These are phyloP conservation scores for Corella eumyota DNA, from an alignment of 23 tunicate genomes.

Conservation along the genomic window DNA sequence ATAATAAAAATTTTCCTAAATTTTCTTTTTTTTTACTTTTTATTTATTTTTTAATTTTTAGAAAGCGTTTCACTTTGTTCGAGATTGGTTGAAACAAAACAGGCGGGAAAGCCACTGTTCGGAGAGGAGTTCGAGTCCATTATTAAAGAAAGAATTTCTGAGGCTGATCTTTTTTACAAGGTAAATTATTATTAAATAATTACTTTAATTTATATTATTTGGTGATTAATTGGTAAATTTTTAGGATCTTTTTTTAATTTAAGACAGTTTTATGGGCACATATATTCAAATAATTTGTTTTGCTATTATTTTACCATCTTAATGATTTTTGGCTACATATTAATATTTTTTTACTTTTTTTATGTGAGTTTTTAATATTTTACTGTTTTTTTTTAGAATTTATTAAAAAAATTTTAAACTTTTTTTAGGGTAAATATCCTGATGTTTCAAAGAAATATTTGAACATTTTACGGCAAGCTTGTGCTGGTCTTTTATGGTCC, in stretches of 20 bases:
- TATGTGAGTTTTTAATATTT: too few species aligned
- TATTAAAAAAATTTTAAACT: not conserved
- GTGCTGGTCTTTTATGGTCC: slow-evolving; percentile 82
- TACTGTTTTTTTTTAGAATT: not conserved
- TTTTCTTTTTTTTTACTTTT: not conserved
- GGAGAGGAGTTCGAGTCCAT: slow-evolving; percentile 27
- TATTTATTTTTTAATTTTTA: too few species aligned
- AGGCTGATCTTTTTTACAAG: slow-evolving; percentile 44
- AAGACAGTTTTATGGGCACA: too few species aligned
- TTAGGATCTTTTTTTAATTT: not conserved
- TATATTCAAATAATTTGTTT: too few species aligned
- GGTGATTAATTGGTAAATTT: not conserved
- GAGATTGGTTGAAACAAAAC: slow-evolving; percentile 16
- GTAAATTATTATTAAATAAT: slow-evolving; percentile 5
- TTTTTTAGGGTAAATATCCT: slow-evolving; percentile 25
- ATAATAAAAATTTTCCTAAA: not conserved
- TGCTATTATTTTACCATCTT: too few species aligned
- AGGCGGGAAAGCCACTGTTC: slow-evolving; percentile 5
- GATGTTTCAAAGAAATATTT: slow-evolving; percentile 21
- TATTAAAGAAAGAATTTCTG: slow-evolving; percentile 33
- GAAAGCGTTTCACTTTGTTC: slow-evolving; percentile 48
- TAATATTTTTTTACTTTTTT: too few species aligned
- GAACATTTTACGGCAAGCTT: slow-evolving; percentile 64
- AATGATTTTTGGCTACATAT: too few species aligned
- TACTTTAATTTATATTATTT: not conserved